Conservation (phyloP, 2,797 vertebrate species). For the Scolopax bukidnonensis region DNA sequence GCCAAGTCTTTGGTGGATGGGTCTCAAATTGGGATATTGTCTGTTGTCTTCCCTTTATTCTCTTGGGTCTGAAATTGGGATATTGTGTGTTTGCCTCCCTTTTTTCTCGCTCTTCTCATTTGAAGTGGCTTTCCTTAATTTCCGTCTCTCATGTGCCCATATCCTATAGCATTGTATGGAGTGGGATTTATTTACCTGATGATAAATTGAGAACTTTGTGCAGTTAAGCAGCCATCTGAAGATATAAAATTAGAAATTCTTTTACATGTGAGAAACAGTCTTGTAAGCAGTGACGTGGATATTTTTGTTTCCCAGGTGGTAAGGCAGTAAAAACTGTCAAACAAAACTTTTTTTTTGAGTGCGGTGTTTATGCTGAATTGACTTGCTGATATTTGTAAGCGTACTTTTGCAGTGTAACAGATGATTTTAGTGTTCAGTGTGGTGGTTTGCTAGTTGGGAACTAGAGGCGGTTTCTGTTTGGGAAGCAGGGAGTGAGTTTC, state of each 20-base stretch:
- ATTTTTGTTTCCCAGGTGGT: conserved; percentile 17
- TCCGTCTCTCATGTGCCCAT: neutral
- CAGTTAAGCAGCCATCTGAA: conserved; percentile 16
- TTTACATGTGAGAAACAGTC: neutral
- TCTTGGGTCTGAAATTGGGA: neutral
- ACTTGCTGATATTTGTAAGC: neutral
- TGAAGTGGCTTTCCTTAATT: conserved; percentile 15
- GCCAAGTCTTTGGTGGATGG: conserved; percentile 61
- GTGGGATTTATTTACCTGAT: neutral
- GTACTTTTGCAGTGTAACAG: neutral
- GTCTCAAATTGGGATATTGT: neutral
- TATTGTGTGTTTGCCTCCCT: neutral
- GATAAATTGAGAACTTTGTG: neutral
- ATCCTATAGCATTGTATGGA: neutral
- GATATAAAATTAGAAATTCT: conserved; percentile 1
- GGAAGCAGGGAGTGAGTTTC: neutral
- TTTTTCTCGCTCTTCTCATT: neutral
- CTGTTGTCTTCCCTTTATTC: neutral
- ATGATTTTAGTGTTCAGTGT: neutral
- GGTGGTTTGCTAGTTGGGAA: neutral
- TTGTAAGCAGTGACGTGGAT: conserved; percentile 1
- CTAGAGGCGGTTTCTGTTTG: neutral
- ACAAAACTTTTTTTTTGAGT: neutral
- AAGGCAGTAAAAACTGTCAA: conserved; percentile 27
- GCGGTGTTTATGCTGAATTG: neutral